Percentiles rank a stretch among this genome's conserved stretches.
phyloP scores from a whole-genome alignment of 1,140 invertebrate species.

The Drosophila tropicalis region DNA sequence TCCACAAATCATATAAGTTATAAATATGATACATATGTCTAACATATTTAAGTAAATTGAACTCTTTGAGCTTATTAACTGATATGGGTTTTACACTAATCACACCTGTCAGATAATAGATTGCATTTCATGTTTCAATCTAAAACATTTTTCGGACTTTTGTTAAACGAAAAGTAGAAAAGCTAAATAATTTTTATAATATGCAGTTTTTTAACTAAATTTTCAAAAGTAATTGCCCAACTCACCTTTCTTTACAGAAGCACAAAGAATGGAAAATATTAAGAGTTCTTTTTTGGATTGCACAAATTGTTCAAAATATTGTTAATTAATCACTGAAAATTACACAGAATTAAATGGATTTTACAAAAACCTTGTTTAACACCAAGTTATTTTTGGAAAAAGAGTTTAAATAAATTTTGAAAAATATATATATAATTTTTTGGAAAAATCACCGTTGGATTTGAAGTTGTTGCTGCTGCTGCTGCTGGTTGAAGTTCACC shows the following conservation, averaged over 20 bases:
- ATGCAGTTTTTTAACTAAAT: not conserved
- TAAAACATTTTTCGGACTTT: too few relatives aligned
- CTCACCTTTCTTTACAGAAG: conserved; percentile 13
- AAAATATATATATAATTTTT: conserved; percentile 19
- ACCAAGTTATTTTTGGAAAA: not conserved
- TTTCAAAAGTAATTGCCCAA: not conserved
- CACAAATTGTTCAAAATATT: conserved; percentile 9
- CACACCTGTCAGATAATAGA: too few relatives aligned
- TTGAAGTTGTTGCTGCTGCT: conserved; percentile 27
- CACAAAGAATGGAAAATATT: conserved; percentile 11
- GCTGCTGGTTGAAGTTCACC: conserved; percentile 55
- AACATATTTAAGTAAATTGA: too few relatives aligned
- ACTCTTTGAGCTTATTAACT: too few relatives aligned
- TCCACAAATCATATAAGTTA: too few relatives aligned
- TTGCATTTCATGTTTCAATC: not conserved
- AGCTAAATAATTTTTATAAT: not conserved
- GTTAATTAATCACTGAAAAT: conserved; percentile 35
- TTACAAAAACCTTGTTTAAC: conserved; percentile 11
- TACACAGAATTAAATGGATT: conserved; percentile 31
- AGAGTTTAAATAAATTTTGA: conserved; percentile 4
- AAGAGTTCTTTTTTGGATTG: not conserved
- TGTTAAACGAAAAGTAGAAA: too few relatives aligned
- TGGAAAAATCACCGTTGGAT: conserved; percentile 47
- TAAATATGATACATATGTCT: too few relatives aligned
- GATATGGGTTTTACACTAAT: too few relatives aligned